Conservation (phyloP, 2,888 invertebrate species). For the Gortyna flavago region DNA sequence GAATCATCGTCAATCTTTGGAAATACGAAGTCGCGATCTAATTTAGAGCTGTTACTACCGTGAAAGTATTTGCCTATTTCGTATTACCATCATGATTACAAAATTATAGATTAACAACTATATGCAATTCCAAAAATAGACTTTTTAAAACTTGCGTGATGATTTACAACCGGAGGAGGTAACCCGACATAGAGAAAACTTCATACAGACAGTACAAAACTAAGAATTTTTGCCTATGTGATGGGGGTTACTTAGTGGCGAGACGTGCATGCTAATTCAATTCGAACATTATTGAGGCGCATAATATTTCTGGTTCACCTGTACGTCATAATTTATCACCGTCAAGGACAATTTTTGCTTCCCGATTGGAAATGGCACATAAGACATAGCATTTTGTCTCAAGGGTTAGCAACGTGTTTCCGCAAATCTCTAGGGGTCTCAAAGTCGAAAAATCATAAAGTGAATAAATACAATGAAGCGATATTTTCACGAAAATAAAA, state of each 20-base stretch:
- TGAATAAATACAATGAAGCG: not conserved
- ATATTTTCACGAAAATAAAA: conserved; percentile 9
- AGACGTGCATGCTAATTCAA: not conserved
- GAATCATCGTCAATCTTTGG: not conserved
- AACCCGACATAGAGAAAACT: not conserved
- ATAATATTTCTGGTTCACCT: not conserved
- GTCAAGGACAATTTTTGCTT: not conserved
- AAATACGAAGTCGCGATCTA: not conserved
- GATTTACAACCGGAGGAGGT: not conserved
- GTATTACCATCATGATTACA: not conserved
- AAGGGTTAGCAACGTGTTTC: not conserved
- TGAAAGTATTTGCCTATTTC: not conserved
- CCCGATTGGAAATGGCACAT: not conserved
- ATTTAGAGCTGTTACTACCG: not conserved
- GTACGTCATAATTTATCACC: not conserved
- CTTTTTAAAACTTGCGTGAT: not conserved
- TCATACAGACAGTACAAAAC: not conserved
- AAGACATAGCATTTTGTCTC: not conserved
- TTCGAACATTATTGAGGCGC: not conserved
- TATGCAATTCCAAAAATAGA: not conserved
- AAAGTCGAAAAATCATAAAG: conserved; percentile 4
- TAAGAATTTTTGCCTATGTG: not conserved
- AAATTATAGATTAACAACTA: not conserved
- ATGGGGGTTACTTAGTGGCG: not conserved
- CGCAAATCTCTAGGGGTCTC: not conserved